Conservation (phyloP, 35 echinoderm and acorn worm genomes). For the Apostichopus parvimensis region DNA sequence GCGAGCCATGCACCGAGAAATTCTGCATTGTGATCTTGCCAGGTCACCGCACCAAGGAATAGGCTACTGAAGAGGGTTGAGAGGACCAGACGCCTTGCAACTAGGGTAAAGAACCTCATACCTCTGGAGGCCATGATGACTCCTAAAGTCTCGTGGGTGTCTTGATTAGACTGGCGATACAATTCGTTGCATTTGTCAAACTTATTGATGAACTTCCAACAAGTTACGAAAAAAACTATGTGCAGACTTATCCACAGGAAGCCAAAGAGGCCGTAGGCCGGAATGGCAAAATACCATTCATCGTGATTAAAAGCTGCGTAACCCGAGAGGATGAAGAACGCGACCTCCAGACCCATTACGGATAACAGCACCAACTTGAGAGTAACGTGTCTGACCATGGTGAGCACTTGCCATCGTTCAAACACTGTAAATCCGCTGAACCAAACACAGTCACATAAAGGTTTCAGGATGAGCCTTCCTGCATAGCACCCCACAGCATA, state of each 20-base stretch:
- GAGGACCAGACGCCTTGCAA: slow-evolving; percentile 72
- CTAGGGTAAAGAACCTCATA: slow-evolving; percentile 82
- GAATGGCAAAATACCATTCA: slow-evolving; percentile 98
- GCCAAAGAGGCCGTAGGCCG: slow-evolving; percentile 81
- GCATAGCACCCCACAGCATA: slow-evolving; percentile 78
- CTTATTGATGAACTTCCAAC: slow-evolving; percentile 88
- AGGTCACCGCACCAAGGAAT: slow-evolving; percentile 81
- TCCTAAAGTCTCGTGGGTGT: slow-evolving; percentile 66
- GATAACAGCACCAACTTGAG: slow-evolving; percentile 66
- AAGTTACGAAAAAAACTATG: slow-evolving; percentile 69
- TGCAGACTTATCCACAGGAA: slow-evolving; percentile 93
- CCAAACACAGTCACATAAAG: slow-evolving; percentile 70
- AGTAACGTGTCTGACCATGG: slow-evolving; percentile 48
- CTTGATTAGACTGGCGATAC: slow-evolving; percentile 49
- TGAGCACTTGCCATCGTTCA: slow-evolving; percentile 85
- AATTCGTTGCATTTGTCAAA: slow-evolving; percentile 75
- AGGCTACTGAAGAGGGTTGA: slow-evolving; percentile 71
- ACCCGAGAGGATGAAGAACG: slow-evolving; percentile 75
- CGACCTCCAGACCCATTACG: slow-evolving; percentile 66
- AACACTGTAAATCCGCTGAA: slow-evolving; percentile 74
- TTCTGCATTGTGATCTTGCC: slow-evolving; percentile 83
- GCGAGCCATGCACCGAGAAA: slow-evolving; percentile 83
- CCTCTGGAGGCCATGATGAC: slow-evolving; percentile 90
- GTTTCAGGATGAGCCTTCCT: slow-evolving; percentile 67
- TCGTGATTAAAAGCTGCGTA: slow-evolving; percentile 75